A percentile compares a stretch with the other conserved stretches of the same genome.
These are phyloP conservation scores for Lycocerus yunnanus DNA, from an alignment of 2,888 invertebrate genomes.

Conservation along the genomic window DNA sequence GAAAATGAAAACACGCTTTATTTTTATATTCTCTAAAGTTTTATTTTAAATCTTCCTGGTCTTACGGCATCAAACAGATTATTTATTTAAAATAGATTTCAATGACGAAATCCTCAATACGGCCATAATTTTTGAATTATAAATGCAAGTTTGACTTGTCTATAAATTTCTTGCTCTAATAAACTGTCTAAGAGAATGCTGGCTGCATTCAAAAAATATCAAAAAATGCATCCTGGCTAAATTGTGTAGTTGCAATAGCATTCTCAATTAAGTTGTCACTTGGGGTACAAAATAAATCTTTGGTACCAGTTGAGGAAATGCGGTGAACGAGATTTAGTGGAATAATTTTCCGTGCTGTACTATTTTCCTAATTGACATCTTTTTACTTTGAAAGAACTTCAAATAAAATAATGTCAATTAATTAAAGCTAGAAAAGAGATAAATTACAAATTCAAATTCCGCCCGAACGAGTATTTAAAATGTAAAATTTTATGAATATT, in stretches of 20 bases:
- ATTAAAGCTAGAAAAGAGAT: neutral
- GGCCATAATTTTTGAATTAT: too few relatives aligned
- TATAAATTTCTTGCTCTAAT: neutral
- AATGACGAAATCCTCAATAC: too few relatives aligned
- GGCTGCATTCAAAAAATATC: neutral
- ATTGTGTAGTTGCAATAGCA: neutral
- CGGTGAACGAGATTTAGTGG: neutral
- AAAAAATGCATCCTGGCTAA: neutral
- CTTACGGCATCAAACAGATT: too few relatives aligned
- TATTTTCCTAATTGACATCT: neutral
- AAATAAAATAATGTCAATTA: neutral
- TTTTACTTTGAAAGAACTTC: neutral
- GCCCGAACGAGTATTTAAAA: neutral
- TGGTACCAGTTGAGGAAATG: neutral
- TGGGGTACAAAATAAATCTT: neutral
- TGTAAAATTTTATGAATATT: neutral
- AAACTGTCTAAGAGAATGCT: neutral
- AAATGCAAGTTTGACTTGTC: too few relatives aligned
- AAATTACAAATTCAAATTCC: neutral
- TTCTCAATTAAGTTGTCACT: slow-evolving; percentile 2
- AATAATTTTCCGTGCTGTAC: neutral
- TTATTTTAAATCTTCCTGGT: too few relatives aligned
- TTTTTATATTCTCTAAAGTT: too few relatives aligned
- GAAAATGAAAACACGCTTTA: too few relatives aligned
- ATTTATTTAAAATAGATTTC: too few relatives aligned